Evolutionary conservation across 2,888 invertebrate genomes (phyloP), one percentile per base, ranked within the genome.

Genomic region (Macrosoma leucophasiata): DNA sequence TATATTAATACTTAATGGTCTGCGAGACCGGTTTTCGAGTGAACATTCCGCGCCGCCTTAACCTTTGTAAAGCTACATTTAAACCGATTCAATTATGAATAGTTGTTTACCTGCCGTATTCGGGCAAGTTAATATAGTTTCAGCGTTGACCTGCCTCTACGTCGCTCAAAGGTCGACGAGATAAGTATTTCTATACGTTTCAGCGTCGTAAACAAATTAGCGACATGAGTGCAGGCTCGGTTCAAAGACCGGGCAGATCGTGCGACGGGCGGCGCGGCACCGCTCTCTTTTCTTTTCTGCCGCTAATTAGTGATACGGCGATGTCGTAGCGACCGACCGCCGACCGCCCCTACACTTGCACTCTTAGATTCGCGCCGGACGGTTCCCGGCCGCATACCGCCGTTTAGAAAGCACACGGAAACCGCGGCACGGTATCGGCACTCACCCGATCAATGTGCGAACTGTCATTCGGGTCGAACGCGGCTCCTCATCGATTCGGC

Each of bases 401-500:
- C 12, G 17, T 36, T 41, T 44, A 49, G 51, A 48, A 48, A 50
- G 51, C 44, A 47, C 39, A 38, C 49, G 39, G 33, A 36, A 36
- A 37, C 33, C 26, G 29, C 36, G 27, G 37, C 29, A 34, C 33
- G 33, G 22, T 29, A 32, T 33, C 30, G 48, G 37, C 45, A 76
- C 81, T 78, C 68, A 81, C 79, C 73, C 74, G 76, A 77, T 79
- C 76, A 71, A 74, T 75, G 77, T 66, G 66, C 58, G 65, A 67
- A 68, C 60, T 60, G 70, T 68, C 72, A 71, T 60, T 60, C 52
- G 60, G 53, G 53, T 52, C 61, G 60, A 68, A 59, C 56, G 59
- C 58, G 58, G 59, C 55, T 55, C 56, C 52, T 59, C 73, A 74
- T 77, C 70, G 73, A 73, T 70, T 64, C 59, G 50, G 52, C 50